Evolutionary conservation across 2,797 vertebrate species (phyloP), one percentile per base, ranked within the genome.

Genomic region (Darevskia mixta): DNA sequence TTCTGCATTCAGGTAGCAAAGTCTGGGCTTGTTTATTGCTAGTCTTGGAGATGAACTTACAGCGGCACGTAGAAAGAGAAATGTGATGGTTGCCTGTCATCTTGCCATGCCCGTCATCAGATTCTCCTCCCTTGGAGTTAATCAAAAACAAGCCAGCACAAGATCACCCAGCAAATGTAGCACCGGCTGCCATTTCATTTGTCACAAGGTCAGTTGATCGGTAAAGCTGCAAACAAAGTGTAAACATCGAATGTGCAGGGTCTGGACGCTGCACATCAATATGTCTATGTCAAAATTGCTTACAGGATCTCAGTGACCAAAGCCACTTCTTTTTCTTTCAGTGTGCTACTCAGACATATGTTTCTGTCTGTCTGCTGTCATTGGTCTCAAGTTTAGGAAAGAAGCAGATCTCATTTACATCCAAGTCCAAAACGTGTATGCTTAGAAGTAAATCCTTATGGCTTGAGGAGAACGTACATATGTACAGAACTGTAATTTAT

Each of bases 21-120:
- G 23, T 25, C 66, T 49, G 20, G 17, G 8, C 72, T 78, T 77
- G 75, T 55, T 88, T 88, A 71, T 78, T 72, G 49, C 78, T 82
- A 88, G 11, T 32, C 7, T 79, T 71, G 29, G 1, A 82, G 25
- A 77, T 75, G 55, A 29, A 76, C 15, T 38, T 18, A 66, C 17
- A 29, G 55, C 45, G 38, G 20, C 11, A 45, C 11, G 41, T 58
- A 43, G 66, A 29, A 83, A 80, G 78, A 38, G 27, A 84, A 61
- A 4, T 35, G 20, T 8, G 35, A 69, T 35, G 4, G 4, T 79
- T 83, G 27, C 35, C 55, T 79, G 77, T 84, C 27, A 61, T 84
- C 29, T 32, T 43, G 29, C 66, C 66, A 61, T 61, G 7, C 32
- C 64, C 25, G 29, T 82, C 20, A 71, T 29, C 45, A 32, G 71